Base-by-base conservation (phyloP, 1,140 invertebrate genomes). In the Drosophila malerkotliana region DNA sequence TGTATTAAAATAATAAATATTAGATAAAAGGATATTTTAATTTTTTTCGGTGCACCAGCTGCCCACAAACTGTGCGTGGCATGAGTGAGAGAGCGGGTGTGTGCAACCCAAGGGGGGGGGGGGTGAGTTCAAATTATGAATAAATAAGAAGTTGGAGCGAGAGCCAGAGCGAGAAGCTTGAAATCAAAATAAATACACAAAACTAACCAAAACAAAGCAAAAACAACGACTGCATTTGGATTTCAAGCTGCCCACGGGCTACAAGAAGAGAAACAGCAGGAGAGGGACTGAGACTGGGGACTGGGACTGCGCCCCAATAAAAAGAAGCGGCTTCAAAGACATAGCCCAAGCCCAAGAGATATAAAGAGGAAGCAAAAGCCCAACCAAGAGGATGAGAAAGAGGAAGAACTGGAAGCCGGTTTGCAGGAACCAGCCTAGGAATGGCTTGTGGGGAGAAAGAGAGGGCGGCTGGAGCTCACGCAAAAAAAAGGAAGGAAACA, bases 401-500 rank as follows among this genome's bases (percentile, higher is more conserved):
- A 59, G 32, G 21, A 37, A 56, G 51, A 68, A 52, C 34, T 52
- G 49, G 15, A 72, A 69, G 79, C 83, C 83, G 83, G 83, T 88
- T 88, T 88, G 73, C 84, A 88, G 83, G 83, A 88, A 88, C 78
- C 60, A 64, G 63, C 59, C 72, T 71, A 61, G 71, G 18, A 30
- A 55, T n/a, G 15, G 1, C 14, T 14, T 15, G 41, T 15, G 41
- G 52, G 54, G 44, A 28, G 14, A 21, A 3, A 45, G 48, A 52
- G 41, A 41, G 60, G 58, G 30, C 53, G 49, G 9, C 18, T 18
- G 41, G 48, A 37, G 41, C 58, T 68, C 72, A 61, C 71, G 71
- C 64, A 84, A 75, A 85, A 75, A 85, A 77, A 85, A 88, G 83
- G 82, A 85, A 85, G 82, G 82, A 85, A 87, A 88, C 75, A 87